Base-by-base conservation (phyloP, 2,113 vertebrate species). In the Oreochromis tanganicae region DNA sequence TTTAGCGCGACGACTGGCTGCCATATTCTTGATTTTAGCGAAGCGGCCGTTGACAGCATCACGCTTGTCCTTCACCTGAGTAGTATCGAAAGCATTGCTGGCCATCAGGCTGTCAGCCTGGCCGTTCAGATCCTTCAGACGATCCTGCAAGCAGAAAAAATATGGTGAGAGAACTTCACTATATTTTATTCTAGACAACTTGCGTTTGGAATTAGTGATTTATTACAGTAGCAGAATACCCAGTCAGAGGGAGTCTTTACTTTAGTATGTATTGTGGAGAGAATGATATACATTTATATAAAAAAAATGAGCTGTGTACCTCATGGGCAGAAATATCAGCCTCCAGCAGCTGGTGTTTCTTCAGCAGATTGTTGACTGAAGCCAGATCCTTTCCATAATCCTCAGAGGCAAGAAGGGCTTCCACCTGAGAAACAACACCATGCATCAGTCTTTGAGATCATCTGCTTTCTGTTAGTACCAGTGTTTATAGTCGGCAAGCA, bases 361-460 rank as follows among this genome's bases (percentile, higher is more conserved):
- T 99, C 86, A 99, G 96, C 63, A 99, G 95, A 93, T 99, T 99
- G 96, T 99, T 99, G 87, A 99, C 98, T 1, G 98, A 99, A 4
- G 98, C 99, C 94, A 99, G 93, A 91, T 99, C 99, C 95, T 99
- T 99, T 32, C 99, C 98, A 5, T 99, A 99, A 90, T 99, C 99
- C 92, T 99, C 99, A 12, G 99, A 99, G 11, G 99, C 99, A 38
- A 99, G 97, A 12, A 99, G 97, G 82, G 99, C 98, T 83, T 99
- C 99, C 85, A 99, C 98, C 98, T 99, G 88, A 24, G 24, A 14
- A 71, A 59, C 54, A 83, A 66, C 9, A 52, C 29, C 29, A 66
- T 6, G n/a, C 9, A 16, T 57, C 57, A 80, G 12, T 14, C 9
- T 29, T 17, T 36, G 11, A 19, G 29, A 57, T 13, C 1, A 13